These are phyloP conservation scores for Actinostola sp. DNA, from an alignment of 92 coral and sea anemone genomes.

Conservation along the genomic window DNA sequence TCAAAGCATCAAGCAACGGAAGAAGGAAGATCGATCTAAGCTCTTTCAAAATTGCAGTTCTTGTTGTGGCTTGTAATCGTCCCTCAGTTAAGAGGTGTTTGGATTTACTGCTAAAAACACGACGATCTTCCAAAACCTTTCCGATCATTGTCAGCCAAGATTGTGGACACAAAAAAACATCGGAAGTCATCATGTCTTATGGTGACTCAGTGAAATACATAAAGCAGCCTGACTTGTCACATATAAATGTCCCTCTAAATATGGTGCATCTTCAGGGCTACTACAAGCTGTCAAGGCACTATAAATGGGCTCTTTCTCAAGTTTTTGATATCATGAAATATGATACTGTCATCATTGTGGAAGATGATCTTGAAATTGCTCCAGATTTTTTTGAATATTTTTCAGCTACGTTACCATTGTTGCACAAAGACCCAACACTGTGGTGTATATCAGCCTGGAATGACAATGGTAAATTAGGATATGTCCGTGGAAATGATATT, in stretches of 20 bases:
- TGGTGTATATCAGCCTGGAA: conserved; percentile 99
- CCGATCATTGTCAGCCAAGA: conserved; percentile 95
- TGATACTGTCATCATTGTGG: conserved; percentile 84
- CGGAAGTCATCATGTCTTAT: conserved; percentile 59
- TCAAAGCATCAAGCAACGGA: background rate
- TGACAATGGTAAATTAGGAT: conserved; percentile 83
- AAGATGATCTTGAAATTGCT: conserved; percentile 89
- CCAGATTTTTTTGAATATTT: conserved; percentile 95
- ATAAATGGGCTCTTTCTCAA: conserved; percentile 89
- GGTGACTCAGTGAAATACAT: conserved; percentile 58
- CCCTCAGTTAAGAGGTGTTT: conserved; percentile 77
- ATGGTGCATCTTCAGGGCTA: conserved; percentile 64
- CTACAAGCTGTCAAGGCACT: conserved; percentile 89
- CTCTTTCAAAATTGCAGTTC: conserved; percentile 46
- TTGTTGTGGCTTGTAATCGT: conserved; percentile 94
- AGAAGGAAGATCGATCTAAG: background rate
- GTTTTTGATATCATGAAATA: conserved; percentile 78
- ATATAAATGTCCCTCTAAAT: conserved; percentile 60
- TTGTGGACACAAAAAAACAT: conserved; percentile 77
- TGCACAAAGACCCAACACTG: conserved; percentile 81
- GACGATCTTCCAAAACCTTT: conserved; percentile 61
- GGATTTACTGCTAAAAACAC: conserved; percentile 67
- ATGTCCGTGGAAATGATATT: conserved; percentile 68
- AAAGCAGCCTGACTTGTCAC: conserved; percentile 78
- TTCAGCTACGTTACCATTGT: conserved; percentile 73